Percentiles rank a stretch among this genome's conserved stretches.
phyloP scores from a whole-genome alignment of 2,797 vertebrate species.

The Cyprinella venusta region DNA sequence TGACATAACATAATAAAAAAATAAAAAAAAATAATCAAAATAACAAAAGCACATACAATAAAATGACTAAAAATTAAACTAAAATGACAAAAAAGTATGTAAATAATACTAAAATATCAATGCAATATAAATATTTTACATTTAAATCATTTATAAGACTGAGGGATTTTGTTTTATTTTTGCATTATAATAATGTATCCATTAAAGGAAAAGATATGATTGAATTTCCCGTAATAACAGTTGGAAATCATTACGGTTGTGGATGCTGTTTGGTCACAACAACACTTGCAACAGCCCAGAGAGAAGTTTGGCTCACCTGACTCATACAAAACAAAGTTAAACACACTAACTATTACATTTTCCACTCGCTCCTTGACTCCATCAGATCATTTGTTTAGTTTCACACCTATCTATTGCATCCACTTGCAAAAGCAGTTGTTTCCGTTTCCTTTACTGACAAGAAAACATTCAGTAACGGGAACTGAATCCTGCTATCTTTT shows the following conservation, averaged over 20 bases:
- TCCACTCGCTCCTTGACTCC: slow-evolving; percentile 28
- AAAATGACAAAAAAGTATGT: not conserved
- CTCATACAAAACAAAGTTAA: too few species aligned
- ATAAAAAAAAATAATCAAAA: too few species aligned
- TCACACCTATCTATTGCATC: slow-evolving; percentile 34
- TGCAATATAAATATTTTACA: not conserved
- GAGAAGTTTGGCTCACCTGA: not conserved
- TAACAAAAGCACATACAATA: too few species aligned
- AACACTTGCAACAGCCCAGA: not conserved
- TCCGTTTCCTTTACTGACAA: not conserved
- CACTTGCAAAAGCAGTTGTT: slow-evolving; percentile 14
- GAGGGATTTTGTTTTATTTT: not conserved
- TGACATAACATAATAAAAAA: too few species aligned
- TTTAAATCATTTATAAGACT: not conserved
- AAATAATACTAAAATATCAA: not conserved
- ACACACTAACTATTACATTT: slow-evolving; percentile 2
- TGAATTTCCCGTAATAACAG: not conserved
- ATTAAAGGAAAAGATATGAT: too few species aligned
- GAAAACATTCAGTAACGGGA: slow-evolving; percentile 64
- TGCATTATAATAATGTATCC: not conserved
- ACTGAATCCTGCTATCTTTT: slow-evolving; percentile 72
- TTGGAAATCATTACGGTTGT: not conserved
- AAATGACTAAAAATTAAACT: rapidly evolving
- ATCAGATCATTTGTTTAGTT: slow-evolving; percentile 14
- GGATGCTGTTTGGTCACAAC: not conserved